A percentile compares a stretch with the other conserved stretches of the same genome.
phyloP scores from a whole-genome alignment of 2,797 vertebrate genomes.

The Falco concolor region DNA sequence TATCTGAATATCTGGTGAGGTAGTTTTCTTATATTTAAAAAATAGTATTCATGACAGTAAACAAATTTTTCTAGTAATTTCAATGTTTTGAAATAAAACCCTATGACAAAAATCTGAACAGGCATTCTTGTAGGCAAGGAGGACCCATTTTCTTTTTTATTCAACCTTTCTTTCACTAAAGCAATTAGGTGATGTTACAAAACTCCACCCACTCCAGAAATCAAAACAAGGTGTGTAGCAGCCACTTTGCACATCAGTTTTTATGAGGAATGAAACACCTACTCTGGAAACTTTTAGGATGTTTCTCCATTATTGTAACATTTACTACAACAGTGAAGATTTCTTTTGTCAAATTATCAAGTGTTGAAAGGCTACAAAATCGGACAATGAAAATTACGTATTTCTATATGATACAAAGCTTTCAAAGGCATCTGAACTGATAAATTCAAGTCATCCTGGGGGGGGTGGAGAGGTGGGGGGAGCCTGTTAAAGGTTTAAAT shows the following conservation, averaged over 20 bases:
- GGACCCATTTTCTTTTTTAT: not conserved
- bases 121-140: not conserved
- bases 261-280: not conserved
- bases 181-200: not conserved
- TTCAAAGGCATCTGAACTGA: not conserved
- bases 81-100: not conserved
- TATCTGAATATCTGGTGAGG: not conserved
- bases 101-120: not conserved
- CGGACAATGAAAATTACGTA: rapidly evolving
- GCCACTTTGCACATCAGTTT: not conserved
- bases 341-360: not conserved
- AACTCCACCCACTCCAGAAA: not conserved
- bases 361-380: not conserved
- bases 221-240: not conserved
- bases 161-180: not conserved
- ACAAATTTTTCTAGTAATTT: not conserved
- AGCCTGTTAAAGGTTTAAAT: not conserved
- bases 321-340: not conserved
- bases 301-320: not conserved
- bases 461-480: not conserved
- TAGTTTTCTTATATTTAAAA: not conserved
- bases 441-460: not conserved
- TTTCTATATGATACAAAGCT: not conserved
- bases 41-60: not conserved
- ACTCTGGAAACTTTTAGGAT: not conserved